Evolutionary conservation across 2,888 invertebrate genomes (phyloP), one percentile per base, ranked within the genome.

Genomic region (Trachelus iudaicus): DNA sequence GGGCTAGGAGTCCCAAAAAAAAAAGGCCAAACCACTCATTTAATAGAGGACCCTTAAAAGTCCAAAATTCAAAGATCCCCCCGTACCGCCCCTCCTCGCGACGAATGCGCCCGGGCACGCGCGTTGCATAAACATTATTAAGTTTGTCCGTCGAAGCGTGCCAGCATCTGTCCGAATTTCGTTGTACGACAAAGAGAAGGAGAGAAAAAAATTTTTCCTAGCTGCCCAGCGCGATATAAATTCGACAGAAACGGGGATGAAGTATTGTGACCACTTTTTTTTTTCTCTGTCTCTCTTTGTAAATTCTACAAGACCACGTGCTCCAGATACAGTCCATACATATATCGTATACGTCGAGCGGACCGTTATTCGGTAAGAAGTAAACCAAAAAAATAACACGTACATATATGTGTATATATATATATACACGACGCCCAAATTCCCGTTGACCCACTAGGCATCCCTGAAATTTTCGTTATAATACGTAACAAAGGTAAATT

Each of bases 51-150:
- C 76, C 84, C 81, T 79, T 34, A 69, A 81, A 79, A 83, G 40
- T 81, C 82, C 80, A 76, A 75, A 35, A 73, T 73, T 71, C 69
- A 73, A 78, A 79, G 77, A 75, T 77, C 71, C 56, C 33, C 56
- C 33, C 33, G 69, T 33, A 77, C 13, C 4, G 0, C 6, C 40
- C 40, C 40, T 40, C 40, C 40, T 15, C 4, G 15, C 75, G 77
- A 81, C 69, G 71, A 56, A 80, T 73, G 73, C 75, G 73, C 76
- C 34, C 75, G 81, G 81, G 85, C 87, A 82, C 87, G 84, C 85
- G 87, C 83, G 85, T 88, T 89, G 87, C 88, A 87, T 88, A 89
- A 88, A 88, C 84, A 88, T 87, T 85, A 87, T 89, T 89, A 88
- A 86, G 87, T 87, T 89, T 88, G 87, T 84, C 83, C 86, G 79